Conservation (phyloP, 2,113 vertebrate genomes). For the Turdus rufiventris region DNA sequence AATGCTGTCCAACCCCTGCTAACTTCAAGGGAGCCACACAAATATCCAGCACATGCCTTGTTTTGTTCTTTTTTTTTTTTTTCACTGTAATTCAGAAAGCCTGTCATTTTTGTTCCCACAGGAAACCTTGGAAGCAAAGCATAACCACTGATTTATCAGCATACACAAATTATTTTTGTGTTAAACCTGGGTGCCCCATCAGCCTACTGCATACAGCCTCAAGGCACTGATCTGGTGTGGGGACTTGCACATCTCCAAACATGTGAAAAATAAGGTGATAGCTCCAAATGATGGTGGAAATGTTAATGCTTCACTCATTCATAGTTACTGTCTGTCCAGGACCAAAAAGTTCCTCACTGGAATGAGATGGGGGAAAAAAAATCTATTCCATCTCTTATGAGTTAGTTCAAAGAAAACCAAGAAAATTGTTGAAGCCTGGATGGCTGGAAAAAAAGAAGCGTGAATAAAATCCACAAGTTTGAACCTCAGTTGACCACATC, state of each 20-base stretch:
- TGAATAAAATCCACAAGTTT: not conserved
- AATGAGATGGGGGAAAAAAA: not conserved
- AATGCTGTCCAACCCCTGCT: not conserved
- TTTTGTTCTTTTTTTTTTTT: not conserved
- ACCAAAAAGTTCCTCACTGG: not conserved
- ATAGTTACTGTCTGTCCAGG: not conserved
- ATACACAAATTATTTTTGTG: not conserved
- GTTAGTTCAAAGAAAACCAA: not conserved
- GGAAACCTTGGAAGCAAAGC: not conserved
- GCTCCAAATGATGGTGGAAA: not conserved
- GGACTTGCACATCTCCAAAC: not conserved
- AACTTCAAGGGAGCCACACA: not conserved
- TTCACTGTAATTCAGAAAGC: not conserved
- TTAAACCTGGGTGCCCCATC: not conserved
- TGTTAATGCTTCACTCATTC: not conserved
- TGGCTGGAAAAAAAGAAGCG: accelerated
- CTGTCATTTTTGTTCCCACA: not conserved
- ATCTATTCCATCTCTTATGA: not conserved
- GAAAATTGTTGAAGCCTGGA: not conserved
- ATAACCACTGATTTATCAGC: not conserved
- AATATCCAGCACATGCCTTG: not conserved
- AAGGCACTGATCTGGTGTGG: not conserved
- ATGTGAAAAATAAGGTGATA: not conserved
- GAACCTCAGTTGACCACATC: not conserved
- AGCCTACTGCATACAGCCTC: not conserved